phyloP scores from a whole-genome alignment of 1,140 invertebrate genomes.

The Caenorhabditis inopinata region DNA sequence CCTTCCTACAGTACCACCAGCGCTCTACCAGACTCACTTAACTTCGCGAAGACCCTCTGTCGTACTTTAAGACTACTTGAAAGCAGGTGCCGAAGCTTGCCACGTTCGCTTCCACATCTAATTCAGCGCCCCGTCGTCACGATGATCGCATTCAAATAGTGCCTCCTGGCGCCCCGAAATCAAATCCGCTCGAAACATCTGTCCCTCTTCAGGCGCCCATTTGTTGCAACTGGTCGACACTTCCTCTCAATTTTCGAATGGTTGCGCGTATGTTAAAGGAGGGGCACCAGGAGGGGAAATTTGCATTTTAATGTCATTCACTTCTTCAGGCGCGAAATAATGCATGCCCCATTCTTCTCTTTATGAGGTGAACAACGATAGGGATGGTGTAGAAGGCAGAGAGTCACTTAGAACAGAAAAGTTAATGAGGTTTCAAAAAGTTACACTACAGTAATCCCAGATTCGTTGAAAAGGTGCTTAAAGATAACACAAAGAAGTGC shows the following conservation, averaged over 20 bases:
- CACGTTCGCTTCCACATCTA: too few relatives aligned
- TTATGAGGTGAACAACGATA: neutral
- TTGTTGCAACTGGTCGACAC: neutral
- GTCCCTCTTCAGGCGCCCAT: neutral
- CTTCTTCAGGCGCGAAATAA: neutral
- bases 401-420: neutral
- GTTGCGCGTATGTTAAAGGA: too few relatives aligned
- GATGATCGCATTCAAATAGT: neutral
- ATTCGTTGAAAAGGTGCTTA: too few relatives aligned
- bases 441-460: slow-evolving; percentile 2
- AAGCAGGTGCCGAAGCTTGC: too few relatives aligned
- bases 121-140: too few relatives aligned
- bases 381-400: neutral
- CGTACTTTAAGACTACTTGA: too few relatives aligned
- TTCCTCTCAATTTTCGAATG: neutral
- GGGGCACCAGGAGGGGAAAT: neutral
- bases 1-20: too few relatives aligned
- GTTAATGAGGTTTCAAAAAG: neutral
- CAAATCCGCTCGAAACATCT: slow-evolving; percentile 17
- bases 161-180: slow-evolving; percentile 16
- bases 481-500: too few relatives aligned
- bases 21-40: too few relatives aligned
- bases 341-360: neutral
- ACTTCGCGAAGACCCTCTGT: too few relatives aligned
- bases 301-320: slow-evolving; percentile 21